Evolutionary conservation across 92 coral and sea anemone species (phyloP).

Genomic region (Zoanthus gigantus): DNA sequence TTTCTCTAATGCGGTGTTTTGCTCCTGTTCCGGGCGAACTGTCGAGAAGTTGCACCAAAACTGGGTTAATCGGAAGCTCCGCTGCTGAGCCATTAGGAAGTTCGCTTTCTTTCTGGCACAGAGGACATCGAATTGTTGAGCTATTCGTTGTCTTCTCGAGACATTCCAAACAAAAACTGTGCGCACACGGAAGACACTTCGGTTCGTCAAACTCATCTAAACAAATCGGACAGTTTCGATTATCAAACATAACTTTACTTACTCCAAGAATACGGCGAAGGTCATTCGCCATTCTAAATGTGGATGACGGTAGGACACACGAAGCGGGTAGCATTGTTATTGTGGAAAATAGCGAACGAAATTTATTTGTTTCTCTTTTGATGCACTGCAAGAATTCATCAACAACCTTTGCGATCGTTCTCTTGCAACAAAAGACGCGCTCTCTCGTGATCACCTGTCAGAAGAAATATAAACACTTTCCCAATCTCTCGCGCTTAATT

Average conservation of each 20-base stretch:
- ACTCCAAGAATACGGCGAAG: slow-evolving; percentile 46
- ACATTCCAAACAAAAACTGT: slow-evolving; percentile 47
- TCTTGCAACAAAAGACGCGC: slow-evolving; percentile 49
- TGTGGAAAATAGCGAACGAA: slow-evolving; percentile 2
- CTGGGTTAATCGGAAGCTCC: slow-evolving; percentile 34
- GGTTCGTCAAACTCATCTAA: slow-evolving; percentile 42
- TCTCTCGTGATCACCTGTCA: slow-evolving; percentile 28
- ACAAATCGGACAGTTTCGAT: slow-evolving; percentile 41
- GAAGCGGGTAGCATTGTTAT: slow-evolving; percentile 49
- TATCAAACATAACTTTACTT: slow-evolving; percentile 40
- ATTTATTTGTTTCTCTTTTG: slow-evolving; percentile 8
- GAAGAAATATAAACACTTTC: not conserved
- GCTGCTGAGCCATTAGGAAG: slow-evolving; percentile 24
- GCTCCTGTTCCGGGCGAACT: slow-evolving; percentile 30
- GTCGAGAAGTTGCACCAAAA: slow-evolving; percentile 35
- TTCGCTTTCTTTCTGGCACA: slow-evolving; percentile 37
- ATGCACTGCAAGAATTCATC: slow-evolving; percentile 33
- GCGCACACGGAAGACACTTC: slow-evolving; percentile 46
- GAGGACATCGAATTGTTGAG: slow-evolving; percentile 35
- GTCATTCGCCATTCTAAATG: slow-evolving; percentile 43
- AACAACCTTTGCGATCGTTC: slow-evolving; percentile 32
- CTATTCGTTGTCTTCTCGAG: slow-evolving; percentile 31
- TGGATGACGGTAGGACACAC: slow-evolving; percentile 28
- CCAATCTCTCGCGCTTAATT: not conserved
- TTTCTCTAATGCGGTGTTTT: slow-evolving; percentile 28